Conservation (phyloP, 2,113 vertebrate genomes). For the Mirza zaza region DNA sequence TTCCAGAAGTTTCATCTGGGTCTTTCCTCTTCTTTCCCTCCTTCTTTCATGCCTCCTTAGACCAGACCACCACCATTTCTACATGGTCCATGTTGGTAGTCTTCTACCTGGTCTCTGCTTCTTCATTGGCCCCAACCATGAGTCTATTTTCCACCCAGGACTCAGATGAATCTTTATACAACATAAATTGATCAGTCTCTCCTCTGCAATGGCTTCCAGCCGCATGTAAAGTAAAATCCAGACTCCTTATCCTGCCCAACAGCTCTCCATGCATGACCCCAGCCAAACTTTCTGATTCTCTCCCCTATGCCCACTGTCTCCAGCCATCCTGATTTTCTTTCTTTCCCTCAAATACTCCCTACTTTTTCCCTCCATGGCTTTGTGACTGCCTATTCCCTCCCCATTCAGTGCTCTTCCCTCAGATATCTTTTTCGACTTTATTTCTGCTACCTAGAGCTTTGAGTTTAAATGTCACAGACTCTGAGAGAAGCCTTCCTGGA, state of each 20-base stretch:
- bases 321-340: not conserved
- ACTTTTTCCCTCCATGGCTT: not conserved
- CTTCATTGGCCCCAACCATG: not conserved
- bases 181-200: not conserved
- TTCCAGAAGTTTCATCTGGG: not conserved
- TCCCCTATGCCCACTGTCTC: not conserved
- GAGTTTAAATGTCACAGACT: not conserved
- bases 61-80: not conserved
- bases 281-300: too few species aligned
- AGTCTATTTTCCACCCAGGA: not conserved
- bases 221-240: not conserved
- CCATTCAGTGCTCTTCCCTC: not conserved
- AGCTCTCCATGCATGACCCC: fast-evolving
- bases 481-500: not conserved
- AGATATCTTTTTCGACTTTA: not conserved
- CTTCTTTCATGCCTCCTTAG: not conserved
- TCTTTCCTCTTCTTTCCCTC: not conserved
- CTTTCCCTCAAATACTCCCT: not conserved
- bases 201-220: not conserved
- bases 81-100: not conserved
- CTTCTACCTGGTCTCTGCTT: not conserved
- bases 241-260: too few species aligned
- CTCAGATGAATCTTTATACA: not conserved
- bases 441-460: not conserved
- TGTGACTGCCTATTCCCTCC: not conserved